These are phyloP conservation scores for Neopipo cinnamomea DNA, from an alignment of 2,113 vertebrate genomes.

Conservation along the genomic window DNA sequence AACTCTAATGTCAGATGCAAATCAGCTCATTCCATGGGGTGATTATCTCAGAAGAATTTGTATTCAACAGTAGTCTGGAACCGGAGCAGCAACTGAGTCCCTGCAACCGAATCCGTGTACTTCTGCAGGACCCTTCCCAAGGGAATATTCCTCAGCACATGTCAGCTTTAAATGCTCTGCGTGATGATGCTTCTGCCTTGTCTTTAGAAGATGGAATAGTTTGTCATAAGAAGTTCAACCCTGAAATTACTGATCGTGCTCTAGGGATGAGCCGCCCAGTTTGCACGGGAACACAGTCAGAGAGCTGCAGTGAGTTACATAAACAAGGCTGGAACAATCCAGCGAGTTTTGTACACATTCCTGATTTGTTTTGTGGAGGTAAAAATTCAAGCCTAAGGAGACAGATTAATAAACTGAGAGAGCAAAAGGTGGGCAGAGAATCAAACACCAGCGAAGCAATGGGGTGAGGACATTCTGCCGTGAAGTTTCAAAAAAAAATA, in stretches of 20 bases:
- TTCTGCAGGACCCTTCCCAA: neutral
- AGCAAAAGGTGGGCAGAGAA: neutral
- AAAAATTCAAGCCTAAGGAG: neutral
- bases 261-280: neutral
- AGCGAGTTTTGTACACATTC: neutral
- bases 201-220: neutral
- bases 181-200: neutral
- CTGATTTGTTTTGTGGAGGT: neutral
- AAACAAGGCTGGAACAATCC: neutral
- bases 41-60: neutral
- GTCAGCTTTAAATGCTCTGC: neutral
- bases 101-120: accelerated
- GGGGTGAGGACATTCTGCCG: neutral
- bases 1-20: neutral
- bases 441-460: neutral
- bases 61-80: neutral
- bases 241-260: neutral
- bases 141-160: neutral
- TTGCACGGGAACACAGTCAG: neutral
- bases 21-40: neutral
- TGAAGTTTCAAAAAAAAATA: accelerated
- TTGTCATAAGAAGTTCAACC: neutral
- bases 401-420: neutral
- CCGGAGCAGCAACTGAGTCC: neutral
- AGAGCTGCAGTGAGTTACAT: slow-evolving; percentile 9